Conservation (phyloP, 2,888 invertebrate species). For the Drosophila atripex region DNA sequence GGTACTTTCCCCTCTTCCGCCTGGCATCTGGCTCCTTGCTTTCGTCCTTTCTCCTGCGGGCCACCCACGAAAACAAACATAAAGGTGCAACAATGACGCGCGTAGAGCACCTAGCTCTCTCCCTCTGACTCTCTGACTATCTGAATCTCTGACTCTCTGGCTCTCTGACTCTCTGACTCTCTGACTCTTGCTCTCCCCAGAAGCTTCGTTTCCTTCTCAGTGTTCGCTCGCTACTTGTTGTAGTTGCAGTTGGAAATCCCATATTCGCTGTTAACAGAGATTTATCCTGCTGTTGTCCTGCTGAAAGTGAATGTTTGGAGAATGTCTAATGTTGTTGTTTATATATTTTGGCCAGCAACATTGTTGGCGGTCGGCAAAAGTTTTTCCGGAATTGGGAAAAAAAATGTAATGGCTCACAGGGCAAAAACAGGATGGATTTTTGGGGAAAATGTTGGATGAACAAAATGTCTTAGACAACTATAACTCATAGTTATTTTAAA, state of each 20-base stretch:
- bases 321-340: slow-evolving; percentile 50
- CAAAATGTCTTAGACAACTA: too few species aligned
- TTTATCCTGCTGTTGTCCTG: slow-evolving; percentile 48
- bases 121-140: not conserved
- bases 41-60: slow-evolving; percentile 34
- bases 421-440: too few species aligned
- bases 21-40: slow-evolving; percentile 18
- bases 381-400: slow-evolving; percentile 5
- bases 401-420: slow-evolving; percentile 1
- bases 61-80: slow-evolving; percentile 80
- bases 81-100: slow-evolving; percentile 80
- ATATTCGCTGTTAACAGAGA: slow-evolving; percentile 31
- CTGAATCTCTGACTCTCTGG: slow-evolving; percentile 1
- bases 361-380: slow-evolving; percentile 45
- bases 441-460: not conserved
- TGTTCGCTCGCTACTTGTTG: not conserved
- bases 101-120: slow-evolving; percentile 51
- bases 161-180: too few species aligned
- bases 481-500: too few species aligned
- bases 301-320: slow-evolving; percentile 76
- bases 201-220: not conserved
- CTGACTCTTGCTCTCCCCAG: not conserved
- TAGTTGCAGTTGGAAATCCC: slow-evolving; percentile 7
- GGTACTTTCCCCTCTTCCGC: slow-evolving; percentile 4
- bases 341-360: slow-evolving; percentile 71